Conservation (phyloP, 2,888 invertebrate genomes). For the Andrena flavipes region DNA sequence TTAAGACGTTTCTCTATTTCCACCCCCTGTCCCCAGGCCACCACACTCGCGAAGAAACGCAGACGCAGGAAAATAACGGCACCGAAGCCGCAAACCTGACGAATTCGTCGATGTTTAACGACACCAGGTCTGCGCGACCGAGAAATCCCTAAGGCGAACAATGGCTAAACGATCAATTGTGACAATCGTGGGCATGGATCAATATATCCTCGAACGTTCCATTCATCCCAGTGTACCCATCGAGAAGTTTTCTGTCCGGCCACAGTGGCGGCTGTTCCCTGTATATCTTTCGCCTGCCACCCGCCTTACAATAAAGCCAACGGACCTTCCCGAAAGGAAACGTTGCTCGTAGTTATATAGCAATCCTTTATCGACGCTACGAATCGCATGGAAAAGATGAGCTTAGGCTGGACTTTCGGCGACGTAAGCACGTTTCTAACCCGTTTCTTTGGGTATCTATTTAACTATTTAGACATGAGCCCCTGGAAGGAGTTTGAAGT, state of each 20-base stretch:
- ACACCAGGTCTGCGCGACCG: neutral
- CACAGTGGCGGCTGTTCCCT: neutral
- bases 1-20: constrained; percentile 52
- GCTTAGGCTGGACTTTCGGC: constrained; percentile 3
- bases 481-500: constrained; percentile 12
- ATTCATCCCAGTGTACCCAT: neutral
- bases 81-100: neutral
- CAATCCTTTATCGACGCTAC: constrained; percentile 13
- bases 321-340: constrained; percentile 16
- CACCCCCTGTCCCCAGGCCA: too few species aligned
- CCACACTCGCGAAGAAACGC: neutral
- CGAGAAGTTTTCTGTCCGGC: neutral
- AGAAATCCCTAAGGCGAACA: neutral
- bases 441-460: constrained; percentile 3
- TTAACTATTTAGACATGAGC: neutral
- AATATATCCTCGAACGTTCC: too few species aligned
- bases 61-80: neutral
- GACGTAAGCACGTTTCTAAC: constrained; percentile 19
- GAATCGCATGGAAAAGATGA: neutral
- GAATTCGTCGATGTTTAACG: constrained; percentile 1
- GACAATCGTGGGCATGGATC: too few species aligned
- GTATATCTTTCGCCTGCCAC: neutral
- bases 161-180: too few species aligned
- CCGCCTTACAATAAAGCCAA: neutral
- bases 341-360: neutral